A percentile compares a stretch with the other conserved stretches of the same genome.
phyloP scores from a whole-genome alignment of 2,797 vertebrate genomes.

The Pitangus sulphuratus region DNA sequence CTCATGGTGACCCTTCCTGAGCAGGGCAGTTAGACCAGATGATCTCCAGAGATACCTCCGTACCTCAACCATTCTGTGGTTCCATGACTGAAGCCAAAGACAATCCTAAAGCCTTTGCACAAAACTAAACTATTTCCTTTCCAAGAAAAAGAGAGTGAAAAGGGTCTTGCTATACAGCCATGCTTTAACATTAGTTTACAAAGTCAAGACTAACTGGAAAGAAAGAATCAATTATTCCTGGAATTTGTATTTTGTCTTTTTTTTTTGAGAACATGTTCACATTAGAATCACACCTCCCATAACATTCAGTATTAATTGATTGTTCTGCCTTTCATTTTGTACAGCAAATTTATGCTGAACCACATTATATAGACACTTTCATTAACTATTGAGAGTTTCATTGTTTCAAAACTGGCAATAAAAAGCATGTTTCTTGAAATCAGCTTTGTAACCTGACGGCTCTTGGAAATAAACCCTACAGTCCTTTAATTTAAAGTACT shows the following conservation, averaged over 20 bases:
- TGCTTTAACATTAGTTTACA: background rate
- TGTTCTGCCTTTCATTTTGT: slow-evolving; percentile 35
- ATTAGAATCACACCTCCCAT: background rate
- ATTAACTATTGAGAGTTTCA: slow-evolving; percentile 25
- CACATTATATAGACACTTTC: slow-evolving; percentile 20
- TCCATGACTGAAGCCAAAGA: background rate
- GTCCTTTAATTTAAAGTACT: background rate
- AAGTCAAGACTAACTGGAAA: background rate
- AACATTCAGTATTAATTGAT: background rate
- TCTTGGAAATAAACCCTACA: background rate
- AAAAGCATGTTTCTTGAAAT: slow-evolving; percentile 8
- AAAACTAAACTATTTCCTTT: background rate
- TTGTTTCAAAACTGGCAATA: slow-evolving; percentile 47
- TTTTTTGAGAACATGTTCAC: background rate
- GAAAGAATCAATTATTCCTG: background rate
- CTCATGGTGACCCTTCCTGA: background rate
- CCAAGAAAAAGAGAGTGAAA: background rate
- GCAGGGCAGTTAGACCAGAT: rapidly evolving
- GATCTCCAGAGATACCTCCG: background rate
- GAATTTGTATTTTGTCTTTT: background rate
- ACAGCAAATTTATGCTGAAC: background rate
- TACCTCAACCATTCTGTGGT: background rate
- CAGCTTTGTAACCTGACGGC: background rate
- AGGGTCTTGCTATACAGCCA: background rate
- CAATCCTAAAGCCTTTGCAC: background rate